Base-by-base conservation (phyloP, 2,888 invertebrate genomes). In the Elysia crispata region DNA sequence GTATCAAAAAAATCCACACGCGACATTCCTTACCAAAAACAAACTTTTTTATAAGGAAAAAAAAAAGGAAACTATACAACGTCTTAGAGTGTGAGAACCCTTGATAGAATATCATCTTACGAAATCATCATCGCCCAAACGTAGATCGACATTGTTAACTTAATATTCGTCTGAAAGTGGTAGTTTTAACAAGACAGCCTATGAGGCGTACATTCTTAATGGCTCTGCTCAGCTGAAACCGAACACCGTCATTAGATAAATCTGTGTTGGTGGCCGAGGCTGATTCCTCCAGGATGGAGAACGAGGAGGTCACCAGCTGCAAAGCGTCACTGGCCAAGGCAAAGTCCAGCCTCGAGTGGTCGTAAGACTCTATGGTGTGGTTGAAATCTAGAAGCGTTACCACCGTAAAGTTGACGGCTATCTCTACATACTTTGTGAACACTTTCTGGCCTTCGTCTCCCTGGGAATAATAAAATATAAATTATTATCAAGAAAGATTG, bases 361-460 rank as follows among this genome's bases (percentile, higher is more conserved):
- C 66, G n/a, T 67, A 25, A 1, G 54, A 33, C 1, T 69, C 23
- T n/a, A 76, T 60, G 25, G 60, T 25, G 15, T 33, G 76, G 80
- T 85, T 83, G 76, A 81, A 85, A 0, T 85, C 84, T 49, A 87
- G 73, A n/a, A 87, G 57, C 31, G 86, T 83, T 60, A 89, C 86
- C 25, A 88, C 82, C 0, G 89, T 89, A 80, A 88, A 89, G 79
- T 89, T 89, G 60, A 87, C 84, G 23, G 86, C 84, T 62, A 89
- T 86, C 76, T 88, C 88, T 0, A 81, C 77, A 80, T 85, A 88
- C 8, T 67, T 73, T 11, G 75, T 74, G 78, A 89, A 86, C 6
- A 89, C 81, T 31, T 83, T 81, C 1, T 81, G 79, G 8, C 88
- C 79, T 25, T 86, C 84, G 76, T 87, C 86, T 0, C 87, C 87